These are phyloP conservation scores for Ptyas mucosa DNA, from an alignment of 2,113 vertebrate species.

Conservation along the genomic window DNA sequence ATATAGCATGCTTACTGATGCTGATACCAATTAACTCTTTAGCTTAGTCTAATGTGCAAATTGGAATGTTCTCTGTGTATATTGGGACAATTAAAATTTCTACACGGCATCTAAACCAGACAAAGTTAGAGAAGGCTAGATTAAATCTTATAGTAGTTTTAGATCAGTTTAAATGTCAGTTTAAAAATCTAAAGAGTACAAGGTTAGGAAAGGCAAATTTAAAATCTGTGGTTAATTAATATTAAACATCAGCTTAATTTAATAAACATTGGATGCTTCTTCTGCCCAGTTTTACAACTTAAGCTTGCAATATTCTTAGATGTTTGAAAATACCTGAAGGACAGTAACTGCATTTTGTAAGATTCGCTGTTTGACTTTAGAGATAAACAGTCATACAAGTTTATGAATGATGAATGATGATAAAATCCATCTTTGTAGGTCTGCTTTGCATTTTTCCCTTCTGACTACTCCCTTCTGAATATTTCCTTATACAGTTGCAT, in stretches of 20 bases:
- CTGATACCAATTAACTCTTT: not conserved
- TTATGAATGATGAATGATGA: conserved; percentile 12
- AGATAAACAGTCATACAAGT: not conserved
- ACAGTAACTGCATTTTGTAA: not conserved
- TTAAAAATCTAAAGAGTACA: not conserved
- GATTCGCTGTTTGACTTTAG: conserved; percentile 1
- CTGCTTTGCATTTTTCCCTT: conserved; percentile 17
- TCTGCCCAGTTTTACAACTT: not conserved
- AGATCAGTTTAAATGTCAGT: not conserved
- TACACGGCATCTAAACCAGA: not conserved
- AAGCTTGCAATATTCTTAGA: not conserved
- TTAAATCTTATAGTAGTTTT: not conserved
- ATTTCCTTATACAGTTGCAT: conserved; percentile 19
- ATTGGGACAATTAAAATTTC: not conserved
- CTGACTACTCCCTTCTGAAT: conserved; percentile 12
- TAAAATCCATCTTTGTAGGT: not conserved
- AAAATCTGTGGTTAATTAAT: not conserved
- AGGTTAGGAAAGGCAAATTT: not conserved
- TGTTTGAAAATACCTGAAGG: not conserved
- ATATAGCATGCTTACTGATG: not conserved
- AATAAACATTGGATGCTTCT: not conserved
- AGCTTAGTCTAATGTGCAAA: not conserved
- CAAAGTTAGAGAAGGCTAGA: not conserved
- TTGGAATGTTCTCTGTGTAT: not conserved
- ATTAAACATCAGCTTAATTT: not conserved